Base-by-base conservation (phyloP, 2,888 invertebrate species). In the Mesorhabditis spiculigera region DNA sequence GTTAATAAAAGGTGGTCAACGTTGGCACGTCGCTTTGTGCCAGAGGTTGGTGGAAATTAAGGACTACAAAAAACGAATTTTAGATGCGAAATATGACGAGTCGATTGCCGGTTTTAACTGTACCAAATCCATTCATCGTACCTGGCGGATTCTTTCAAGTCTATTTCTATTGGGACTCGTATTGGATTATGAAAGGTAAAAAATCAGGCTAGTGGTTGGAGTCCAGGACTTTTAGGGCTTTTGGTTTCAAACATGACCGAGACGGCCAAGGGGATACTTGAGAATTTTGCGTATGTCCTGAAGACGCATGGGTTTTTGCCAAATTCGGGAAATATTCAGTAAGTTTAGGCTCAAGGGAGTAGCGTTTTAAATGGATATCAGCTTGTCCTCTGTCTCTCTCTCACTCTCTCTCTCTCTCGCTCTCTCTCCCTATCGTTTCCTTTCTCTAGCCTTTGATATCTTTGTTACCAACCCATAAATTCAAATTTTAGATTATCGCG, bases 131-230 rank as follows among this genome's bases (percentile, higher is more conserved):
- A 4, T 87, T 88, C 71, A 86, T 89, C 65, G 91, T 95, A 90
- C 93, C 72, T 83, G 93, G 85, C 90, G 93, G 87, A 13, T 89
- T 94, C 76, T 89, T 89, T 78, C 81, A 88, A 68, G 88, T 87
- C 74, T 87, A 87, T 66, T 95, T 94, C 87, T 95, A 95, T 87
- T 95, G 95, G 95, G 95, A 95, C 86, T 93, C 93, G 0, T 95
- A 92, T 86, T 95, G 95, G 95, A 92, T 93, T 70, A 89, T 94
- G 76, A 91, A 92, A 81, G 95, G 82, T 73, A 28, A 28, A 28
- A 28, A 28, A 28, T 28, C 28, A 28, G 28, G 28, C 28, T 28
- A 28, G 28, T 28, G 28, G 28, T 28, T 28, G 28, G 28, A 28
- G 28, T 28, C 28, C 28, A 28, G 28, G 28, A 28, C 8, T 16